These are phyloP conservation scores for Antitype chi DNA, from an alignment of 2,888 invertebrate species.

Conservation along the genomic window DNA sequence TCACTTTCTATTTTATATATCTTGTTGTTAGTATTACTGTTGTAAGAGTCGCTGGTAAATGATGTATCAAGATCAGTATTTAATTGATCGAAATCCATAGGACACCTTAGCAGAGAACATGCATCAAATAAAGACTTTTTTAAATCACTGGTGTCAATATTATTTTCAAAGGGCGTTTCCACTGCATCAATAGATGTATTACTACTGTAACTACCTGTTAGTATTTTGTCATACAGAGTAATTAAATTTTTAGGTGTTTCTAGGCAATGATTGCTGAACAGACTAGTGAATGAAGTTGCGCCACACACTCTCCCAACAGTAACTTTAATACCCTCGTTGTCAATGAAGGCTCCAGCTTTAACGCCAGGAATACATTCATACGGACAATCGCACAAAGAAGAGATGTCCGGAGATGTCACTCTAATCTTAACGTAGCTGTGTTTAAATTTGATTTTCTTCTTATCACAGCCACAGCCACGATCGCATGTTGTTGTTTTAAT, in stretches of 20 bases:
- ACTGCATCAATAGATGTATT: constrained; percentile 15
- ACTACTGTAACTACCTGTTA: constrained; percentile 22
- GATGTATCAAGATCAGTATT: constrained; percentile 15
- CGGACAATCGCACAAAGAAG: constrained; percentile 81
- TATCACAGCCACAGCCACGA: constrained; percentile 82
- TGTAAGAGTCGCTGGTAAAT: constrained; percentile 1
- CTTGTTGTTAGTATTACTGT: neutral
- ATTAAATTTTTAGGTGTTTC: constrained; percentile 14
- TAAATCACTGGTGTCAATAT: constrained; percentile 21
- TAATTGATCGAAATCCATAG: constrained; percentile 3
- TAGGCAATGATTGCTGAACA: constrained; percentile 20
- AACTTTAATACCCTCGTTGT: constrained; percentile 83
- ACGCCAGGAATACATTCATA: constrained; percentile 81
- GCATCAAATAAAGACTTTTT: constrained; percentile 9
- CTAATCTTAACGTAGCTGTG: constrained; percentile 84
- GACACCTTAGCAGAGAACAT: neutral
- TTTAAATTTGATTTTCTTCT: constrained; percentile 84
- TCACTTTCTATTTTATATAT: constrained; percentile 9
- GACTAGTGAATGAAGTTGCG: constrained; percentile 69
- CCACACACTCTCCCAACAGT: constrained; percentile 81
- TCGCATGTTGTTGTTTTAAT: constrained; percentile 81
- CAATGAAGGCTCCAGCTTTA: constrained; percentile 79
- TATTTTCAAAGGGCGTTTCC: neutral
- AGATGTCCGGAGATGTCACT: constrained; percentile 84
- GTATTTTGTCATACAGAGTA: constrained; percentile 31